Percentiles rank a stretch among this genome's conserved stretches.
Conservation (phyloP, 2,113 vertebrate genomes). For the Lepidothrix coronata region DNA sequence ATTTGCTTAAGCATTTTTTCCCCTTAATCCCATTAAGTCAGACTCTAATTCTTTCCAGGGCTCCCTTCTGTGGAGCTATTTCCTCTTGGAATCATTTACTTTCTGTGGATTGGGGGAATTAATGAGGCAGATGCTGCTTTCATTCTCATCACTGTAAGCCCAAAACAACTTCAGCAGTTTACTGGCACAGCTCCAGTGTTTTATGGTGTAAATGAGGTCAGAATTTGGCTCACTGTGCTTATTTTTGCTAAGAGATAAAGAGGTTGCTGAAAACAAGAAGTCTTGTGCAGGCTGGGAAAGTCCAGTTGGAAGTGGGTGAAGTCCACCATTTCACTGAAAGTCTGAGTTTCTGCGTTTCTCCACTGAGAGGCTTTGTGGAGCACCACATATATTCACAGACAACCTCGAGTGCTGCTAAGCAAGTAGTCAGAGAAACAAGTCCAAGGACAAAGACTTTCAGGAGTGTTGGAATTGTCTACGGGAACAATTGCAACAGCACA, state of each 20-base stretch:
- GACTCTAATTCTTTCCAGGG: slow-evolving; percentile 72
- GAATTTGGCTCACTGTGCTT: slow-evolving; percentile 27
- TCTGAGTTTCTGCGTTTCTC: background rate
- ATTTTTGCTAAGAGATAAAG: slow-evolving; percentile 25
- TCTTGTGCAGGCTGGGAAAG: background rate
- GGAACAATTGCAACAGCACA: background rate
- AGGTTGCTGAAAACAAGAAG: background rate
- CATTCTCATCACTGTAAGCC: slow-evolving; percentile 56
- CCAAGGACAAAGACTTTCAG: background rate
- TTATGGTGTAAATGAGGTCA: slow-evolving; percentile 45
- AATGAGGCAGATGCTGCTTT: slow-evolving; percentile 60
- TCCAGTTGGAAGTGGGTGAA: background rate
- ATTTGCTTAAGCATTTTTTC: slow-evolving; percentile 56
- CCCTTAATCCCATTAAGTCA: slow-evolving; percentile 70
- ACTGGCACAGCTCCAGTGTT: background rate
- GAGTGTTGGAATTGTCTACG: accelerated
- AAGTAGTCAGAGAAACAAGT: background rate
- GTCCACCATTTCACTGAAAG: background rate
- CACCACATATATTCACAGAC: background rate
- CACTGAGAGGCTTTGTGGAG: background rate
- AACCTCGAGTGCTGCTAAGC: background rate
- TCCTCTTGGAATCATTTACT: slow-evolving; percentile 70
- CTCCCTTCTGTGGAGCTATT: slow-evolving; percentile 67
- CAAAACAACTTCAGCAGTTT: slow-evolving; percentile 55
- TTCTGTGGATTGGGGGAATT: slow-evolving; percentile 63